phyloP scores from a whole-genome alignment of 2,888 invertebrate species.

The Heliconius ethilla region DNA sequence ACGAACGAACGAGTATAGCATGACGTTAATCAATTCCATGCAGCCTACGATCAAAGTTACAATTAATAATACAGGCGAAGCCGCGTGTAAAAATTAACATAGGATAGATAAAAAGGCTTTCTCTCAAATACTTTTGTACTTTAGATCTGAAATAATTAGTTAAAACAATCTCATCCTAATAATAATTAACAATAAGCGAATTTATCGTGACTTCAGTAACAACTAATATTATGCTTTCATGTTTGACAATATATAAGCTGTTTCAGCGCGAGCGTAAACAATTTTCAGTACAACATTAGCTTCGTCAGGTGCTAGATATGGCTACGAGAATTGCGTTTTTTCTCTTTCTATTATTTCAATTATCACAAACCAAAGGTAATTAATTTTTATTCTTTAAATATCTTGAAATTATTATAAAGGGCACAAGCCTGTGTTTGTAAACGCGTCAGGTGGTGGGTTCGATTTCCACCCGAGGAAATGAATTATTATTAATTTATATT shows the following conservation, averaged over 20 bases:
- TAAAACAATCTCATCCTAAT: not conserved
- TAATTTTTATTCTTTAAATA: too few relatives aligned
- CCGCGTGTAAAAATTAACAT: not conserved
- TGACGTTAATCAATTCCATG: too few relatives aligned
- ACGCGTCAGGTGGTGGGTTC: not conserved
- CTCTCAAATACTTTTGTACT: not conserved
- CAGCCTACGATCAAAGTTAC: not conserved
- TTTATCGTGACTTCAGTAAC: conserved; percentile 1
- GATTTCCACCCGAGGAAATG: not conserved
- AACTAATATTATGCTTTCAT: not conserved
- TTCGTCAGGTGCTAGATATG: conserved; percentile 35
- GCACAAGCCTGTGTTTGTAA: not conserved
- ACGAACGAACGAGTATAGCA: too few relatives aligned
- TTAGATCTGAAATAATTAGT: not conserved
- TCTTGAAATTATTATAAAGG: not conserved
- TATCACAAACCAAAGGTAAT: conserved; percentile 55
- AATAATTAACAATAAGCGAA: not conserved
- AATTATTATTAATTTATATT: not conserved
- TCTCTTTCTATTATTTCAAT: conserved; percentile 52
- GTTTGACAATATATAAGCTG: conserved; percentile 37
- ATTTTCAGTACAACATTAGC: conserved; percentile 46
- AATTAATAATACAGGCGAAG: not conserved
- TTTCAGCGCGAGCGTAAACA: conserved; percentile 38
- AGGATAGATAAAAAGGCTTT: too few relatives aligned
- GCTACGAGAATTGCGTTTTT: conserved; percentile 59